Evolutionary conservation across 2,797 vertebrate species (phyloP), one percentile per base, ranked within the genome.

Genomic region (Rhodeus uyekii): DNA sequence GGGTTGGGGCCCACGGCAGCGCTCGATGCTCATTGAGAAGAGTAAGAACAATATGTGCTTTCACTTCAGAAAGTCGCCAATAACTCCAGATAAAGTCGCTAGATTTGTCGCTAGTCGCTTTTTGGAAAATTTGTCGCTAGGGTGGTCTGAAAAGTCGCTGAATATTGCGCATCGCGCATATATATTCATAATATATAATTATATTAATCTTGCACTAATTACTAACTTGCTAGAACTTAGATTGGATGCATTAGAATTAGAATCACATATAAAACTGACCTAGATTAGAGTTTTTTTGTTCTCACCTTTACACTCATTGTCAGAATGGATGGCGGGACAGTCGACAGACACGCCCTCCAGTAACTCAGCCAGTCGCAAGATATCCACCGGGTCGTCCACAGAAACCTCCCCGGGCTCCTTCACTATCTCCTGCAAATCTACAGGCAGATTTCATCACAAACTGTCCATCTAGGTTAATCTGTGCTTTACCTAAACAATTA

Each of bases 301-400:
- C 84, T 87, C 88, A 97, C 96, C 95, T 93, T 87, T 79, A 86
- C 88, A 92, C 50, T 74, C 83, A 83, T 63, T 83, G 10, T 91
- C 87, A 83, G 89, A 86, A 84, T 91, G 89, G 77, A 91, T 74
- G 65, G 88, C 81, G 68, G 92, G 81, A 87, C 91, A 92, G 89
- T 95, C 93, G 76, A 93, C 92, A 36, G 95, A 94, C 85, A 94
- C 87, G 71, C 92, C 94, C 85, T 93, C 90, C 42, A 94, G 90
- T 46, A 91, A 89, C 91, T 94, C 90, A 82, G 94, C 93, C 91
- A 95, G 86, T 81, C 88, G 93, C 85, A 94, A 89, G 92, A 94
- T 91, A 84, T 95, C 91, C 87, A 92, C 77, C 55, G 92, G 92
- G 84, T 93, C 93, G 83, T 96, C 94, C 78, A 95, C 93, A 39